Percentiles rank a stretch among this genome's conserved stretches.
phyloP scores from a whole-genome alignment of 1,140 invertebrate genomes.

The Conus ventricosus region DNA sequence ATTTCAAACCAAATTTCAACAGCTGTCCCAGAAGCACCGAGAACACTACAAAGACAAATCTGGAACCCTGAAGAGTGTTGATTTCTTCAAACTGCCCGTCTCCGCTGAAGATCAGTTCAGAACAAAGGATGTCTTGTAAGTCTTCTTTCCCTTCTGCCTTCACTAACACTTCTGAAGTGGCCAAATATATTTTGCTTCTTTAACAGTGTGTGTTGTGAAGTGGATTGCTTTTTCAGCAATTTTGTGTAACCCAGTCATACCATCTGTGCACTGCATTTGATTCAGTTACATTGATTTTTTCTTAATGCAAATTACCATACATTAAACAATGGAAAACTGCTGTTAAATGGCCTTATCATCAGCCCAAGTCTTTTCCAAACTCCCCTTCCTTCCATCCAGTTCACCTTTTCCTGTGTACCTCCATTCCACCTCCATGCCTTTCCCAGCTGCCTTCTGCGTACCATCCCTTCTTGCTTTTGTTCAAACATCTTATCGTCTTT shows the following conservation, averaged over 20 bases:
- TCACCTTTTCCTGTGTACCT: no score
- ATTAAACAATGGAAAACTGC: not conserved
- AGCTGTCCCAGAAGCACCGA: constrained; percentile 71
- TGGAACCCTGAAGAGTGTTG: constrained; percentile 67
- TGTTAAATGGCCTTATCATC: no score
- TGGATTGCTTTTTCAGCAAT: not conserved
- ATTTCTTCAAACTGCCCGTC: constrained; percentile 71
- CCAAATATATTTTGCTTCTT: not conserved
- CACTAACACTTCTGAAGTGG: not conserved
- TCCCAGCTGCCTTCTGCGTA: no score
- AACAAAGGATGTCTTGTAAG: constrained; percentile 71
- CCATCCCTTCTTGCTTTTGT: no score
- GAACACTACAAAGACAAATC: constrained; percentile 73
- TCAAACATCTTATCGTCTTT: no score
- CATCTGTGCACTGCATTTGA: not conserved
- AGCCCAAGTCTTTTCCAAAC: no score
- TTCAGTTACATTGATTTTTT: not conserved
- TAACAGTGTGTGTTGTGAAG: not conserved
- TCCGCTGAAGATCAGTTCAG: constrained; percentile 69
- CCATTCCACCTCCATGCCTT: no score
- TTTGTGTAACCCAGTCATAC: not conserved
- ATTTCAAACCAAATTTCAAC: constrained; percentile 33
- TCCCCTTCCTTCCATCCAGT: no score
- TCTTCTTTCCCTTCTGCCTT: constrained; percentile 51
- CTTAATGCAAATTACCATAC: not conserved